Conservation (phyloP, 2,888 invertebrate species). For the Neoscelio sp. region DNA sequence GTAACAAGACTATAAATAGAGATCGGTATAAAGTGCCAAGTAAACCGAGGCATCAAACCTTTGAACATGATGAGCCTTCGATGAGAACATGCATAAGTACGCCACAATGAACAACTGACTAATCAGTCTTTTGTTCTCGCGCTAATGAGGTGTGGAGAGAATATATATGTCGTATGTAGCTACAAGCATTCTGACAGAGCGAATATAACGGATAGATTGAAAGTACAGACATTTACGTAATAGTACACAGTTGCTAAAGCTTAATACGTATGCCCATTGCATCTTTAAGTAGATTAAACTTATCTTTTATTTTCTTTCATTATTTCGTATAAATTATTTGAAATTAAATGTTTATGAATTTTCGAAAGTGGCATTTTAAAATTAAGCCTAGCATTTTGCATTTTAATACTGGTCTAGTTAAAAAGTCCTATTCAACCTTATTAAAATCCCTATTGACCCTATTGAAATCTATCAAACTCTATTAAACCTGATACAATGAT, state of each 20-base stretch:
- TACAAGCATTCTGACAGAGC: constrained; percentile 17
- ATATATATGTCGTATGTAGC: constrained; percentile 16
- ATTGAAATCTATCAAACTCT: no score
- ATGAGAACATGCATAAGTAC: constrained; percentile 46
- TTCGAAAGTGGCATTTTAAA: no score
- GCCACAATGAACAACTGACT: constrained; percentile 72
- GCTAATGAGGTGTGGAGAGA: constrained; percentile 74
- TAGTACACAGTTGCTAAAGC: constrained; percentile 18
- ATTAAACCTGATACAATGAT: no score
- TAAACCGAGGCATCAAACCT: constrained; percentile 34
- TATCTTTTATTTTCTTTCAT: neutral
- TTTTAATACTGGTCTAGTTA: no score
- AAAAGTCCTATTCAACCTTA: no score
- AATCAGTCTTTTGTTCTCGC: constrained; percentile 75
- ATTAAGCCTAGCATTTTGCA: no score
- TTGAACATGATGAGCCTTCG: constrained; percentile 36
- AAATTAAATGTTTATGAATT: no score
- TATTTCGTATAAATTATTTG: no score
- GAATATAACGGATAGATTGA: constrained; percentile 32
- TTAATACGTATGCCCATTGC: constrained; percentile 8
- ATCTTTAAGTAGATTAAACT: constrained; percentile 12
- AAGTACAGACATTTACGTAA: constrained; percentile 27
- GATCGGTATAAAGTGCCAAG: constrained; percentile 35
- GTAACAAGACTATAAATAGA: constrained; percentile 33
- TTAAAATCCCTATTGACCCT: no score